Conservation (phyloP, 1,140 invertebrate species). For the Drosophila rufa region DNA sequence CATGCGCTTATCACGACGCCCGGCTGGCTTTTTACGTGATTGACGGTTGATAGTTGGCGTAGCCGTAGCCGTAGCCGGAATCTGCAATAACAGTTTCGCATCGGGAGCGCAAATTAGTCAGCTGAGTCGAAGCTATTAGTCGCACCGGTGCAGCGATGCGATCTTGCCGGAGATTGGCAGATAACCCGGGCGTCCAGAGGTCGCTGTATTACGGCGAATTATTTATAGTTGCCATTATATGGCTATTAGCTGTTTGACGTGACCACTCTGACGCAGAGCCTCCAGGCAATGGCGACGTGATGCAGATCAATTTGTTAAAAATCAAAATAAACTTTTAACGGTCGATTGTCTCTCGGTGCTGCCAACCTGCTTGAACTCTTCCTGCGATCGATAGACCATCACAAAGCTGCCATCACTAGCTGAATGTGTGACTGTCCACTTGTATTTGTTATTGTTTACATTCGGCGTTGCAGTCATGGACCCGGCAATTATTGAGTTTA, state of each 20-base stretch:
- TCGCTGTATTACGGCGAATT: constrained; percentile 23
- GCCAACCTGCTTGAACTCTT: not conserved
- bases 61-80: constrained; percentile 22
- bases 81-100: constrained; percentile 49
- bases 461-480: constrained; percentile 87
- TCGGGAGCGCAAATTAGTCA: constrained; percentile 43
- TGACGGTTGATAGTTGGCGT: constrained; percentile 37
- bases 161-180: constrained; percentile 19
- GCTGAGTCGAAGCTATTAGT: constrained; percentile 32
- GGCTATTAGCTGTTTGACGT: constrained; percentile 55
- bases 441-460: constrained; percentile 19
- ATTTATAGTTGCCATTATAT: constrained; percentile 40
- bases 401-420: too few species aligned
- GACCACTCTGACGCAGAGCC: constrained; percentile 25
- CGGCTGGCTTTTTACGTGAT: constrained; percentile 58
- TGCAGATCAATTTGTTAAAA: constrained; percentile 15
- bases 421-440: not conserved
- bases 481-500: constrained; percentile 96
- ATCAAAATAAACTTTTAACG: constrained; percentile 27
- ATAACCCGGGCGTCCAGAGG: constrained; percentile 52
- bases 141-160: constrained; percentile 26
- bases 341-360: not conserved
- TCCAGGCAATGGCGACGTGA: constrained; percentile 25
- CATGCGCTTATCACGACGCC: constrained; percentile 71
- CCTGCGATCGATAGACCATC: constrained; percentile 5